Percentiles rank a stretch among this genome's conserved stretches.
Conservation (phyloP, 1,140 invertebrate genomes). For the Solenopsis fugax region DNA sequence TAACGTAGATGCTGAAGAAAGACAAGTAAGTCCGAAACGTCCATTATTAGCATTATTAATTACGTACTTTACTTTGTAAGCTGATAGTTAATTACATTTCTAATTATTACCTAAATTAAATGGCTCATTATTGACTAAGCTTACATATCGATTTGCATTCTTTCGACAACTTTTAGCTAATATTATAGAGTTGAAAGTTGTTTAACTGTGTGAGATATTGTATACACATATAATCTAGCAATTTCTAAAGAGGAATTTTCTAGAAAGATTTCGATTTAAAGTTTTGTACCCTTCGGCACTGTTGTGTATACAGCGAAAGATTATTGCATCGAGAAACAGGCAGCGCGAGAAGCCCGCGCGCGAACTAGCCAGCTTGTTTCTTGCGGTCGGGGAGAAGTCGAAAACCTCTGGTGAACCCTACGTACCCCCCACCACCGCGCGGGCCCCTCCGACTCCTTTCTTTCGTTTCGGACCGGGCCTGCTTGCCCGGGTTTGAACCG, state of each 20-base stretch:
- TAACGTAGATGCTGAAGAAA: no score
- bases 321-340: conserved; percentile 38
- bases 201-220: background rate
- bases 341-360: conserved; percentile 46
- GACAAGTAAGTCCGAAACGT: no score
- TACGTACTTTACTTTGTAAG: no score
- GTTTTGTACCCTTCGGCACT: background rate
- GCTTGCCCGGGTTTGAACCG: conserved; percentile 74
- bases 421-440: conserved; percentile 84
- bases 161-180: no score
- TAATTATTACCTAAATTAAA: no score
- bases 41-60: no score
- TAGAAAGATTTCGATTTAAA: background rate
- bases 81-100: no score
- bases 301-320: background rate
- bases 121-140: no score
- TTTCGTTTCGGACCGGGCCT: conserved; percentile 70
- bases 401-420: conserved; percentile 87
- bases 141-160: no score
- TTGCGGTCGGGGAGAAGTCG: conserved; percentile 84
- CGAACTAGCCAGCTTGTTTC: conserved; percentile 84
- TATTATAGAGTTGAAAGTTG: background rate
- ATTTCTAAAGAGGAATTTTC: background rate
- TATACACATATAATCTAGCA: background rate
- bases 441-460: conserved; percentile 68